Percentiles rank a stretch among this genome's conserved stretches.
Conservation (phyloP, 64 coral and sea anemone genomes). For the Montipora capricornis region DNA sequence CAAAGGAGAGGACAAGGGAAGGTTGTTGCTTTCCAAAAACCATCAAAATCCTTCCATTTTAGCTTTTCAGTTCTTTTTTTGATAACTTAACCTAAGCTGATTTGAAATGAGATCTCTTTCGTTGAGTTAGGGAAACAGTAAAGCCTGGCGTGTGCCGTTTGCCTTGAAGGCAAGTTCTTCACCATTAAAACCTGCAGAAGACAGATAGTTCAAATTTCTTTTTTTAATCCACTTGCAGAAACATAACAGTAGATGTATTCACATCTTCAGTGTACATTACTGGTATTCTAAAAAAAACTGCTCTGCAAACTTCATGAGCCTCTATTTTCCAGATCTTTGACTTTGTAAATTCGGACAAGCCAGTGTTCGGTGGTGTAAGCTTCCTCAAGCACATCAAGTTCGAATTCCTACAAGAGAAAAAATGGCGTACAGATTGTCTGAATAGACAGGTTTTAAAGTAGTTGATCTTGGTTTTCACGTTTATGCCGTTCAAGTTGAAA, state of each 20-base stretch:
- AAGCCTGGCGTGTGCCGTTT: too few species aligned
- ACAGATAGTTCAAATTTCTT: neutral
- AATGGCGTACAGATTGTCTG: neutral
- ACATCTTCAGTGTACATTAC: neutral
- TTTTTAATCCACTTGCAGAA: constrained; percentile 44
- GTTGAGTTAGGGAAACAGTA: too few species aligned
- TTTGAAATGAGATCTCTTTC: too few species aligned
- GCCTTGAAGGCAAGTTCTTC: too few species aligned
- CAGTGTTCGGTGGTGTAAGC: constrained; percentile 99
- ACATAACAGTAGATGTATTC: neutral
- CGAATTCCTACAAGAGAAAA: constrained; percentile 83
- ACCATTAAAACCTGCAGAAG: neutral
- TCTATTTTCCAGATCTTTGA: constrained; percentile 99
- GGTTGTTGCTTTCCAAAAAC: too few species aligned
- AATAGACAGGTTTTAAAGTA: too few species aligned
- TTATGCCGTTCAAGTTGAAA: too few species aligned
- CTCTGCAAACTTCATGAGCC: constrained; percentile 64
- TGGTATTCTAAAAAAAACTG: constrained; percentile 33
- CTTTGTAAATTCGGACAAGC: constrained; percentile 99
- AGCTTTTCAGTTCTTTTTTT: too few species aligned
- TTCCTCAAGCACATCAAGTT: constrained; percentile 98
- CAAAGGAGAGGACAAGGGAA: too few species aligned
- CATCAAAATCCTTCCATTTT: too few species aligned
- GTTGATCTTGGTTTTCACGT: too few species aligned
- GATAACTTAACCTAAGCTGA: too few species aligned